These are phyloP conservation scores for Oeneis ivallda DNA, from an alignment of 2,888 invertebrate genomes.

Conservation along the genomic window DNA sequence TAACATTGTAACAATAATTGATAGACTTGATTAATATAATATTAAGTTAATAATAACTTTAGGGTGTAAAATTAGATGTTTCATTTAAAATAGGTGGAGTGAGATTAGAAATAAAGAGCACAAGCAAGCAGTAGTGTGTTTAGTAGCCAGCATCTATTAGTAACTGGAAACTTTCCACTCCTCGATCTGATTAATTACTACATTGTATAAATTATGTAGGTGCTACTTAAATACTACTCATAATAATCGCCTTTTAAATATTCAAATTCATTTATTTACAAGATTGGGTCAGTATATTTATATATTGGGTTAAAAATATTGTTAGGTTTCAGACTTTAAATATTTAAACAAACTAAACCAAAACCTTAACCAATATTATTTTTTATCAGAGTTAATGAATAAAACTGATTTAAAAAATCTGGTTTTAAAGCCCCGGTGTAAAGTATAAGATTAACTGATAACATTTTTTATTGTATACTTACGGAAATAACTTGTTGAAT, in stretches of 20 bases:
- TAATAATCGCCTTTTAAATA: neutral
- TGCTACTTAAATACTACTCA: neutral
- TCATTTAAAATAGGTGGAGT: constrained; percentile 25
- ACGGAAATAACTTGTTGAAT: neutral
- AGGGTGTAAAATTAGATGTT: constrained; percentile 3
- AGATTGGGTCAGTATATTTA: too few species aligned
- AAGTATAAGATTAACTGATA: neutral
- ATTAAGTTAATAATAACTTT: constrained; percentile 26
- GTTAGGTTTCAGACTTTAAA: too few species aligned
- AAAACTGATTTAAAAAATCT: too few species aligned
- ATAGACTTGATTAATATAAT: constrained; percentile 48
- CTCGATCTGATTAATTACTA: neutral
- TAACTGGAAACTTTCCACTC: neutral
- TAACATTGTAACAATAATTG: constrained; percentile 49
- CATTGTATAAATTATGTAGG: neutral
- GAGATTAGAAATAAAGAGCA: constrained; percentile 34
- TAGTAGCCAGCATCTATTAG: neutral
- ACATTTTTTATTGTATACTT: neutral
- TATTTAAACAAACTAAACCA: too few species aligned
- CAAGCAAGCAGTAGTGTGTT: constrained; percentile 8
- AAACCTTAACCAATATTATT: too few species aligned
- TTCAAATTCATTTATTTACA: too few species aligned
- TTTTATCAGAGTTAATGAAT: too few species aligned
- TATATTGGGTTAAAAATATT: too few species aligned
- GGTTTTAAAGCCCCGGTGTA: neutral